Evolutionary conservation across 2,113 vertebrate species (phyloP), one percentile per base, ranked within the genome.

Genomic region (Cebidichthys violaceus): DNA sequence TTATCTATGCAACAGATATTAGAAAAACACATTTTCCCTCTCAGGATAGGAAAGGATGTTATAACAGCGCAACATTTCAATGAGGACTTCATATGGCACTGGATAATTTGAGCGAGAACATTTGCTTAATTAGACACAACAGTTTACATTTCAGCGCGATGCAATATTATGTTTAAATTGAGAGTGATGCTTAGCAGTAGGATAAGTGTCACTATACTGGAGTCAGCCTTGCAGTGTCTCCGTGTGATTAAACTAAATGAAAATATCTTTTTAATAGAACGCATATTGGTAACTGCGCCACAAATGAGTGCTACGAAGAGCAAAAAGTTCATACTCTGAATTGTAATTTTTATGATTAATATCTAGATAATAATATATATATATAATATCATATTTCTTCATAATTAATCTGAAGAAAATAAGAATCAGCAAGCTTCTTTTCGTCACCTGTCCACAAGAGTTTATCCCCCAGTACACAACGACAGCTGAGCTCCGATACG

Each of bases 1-100:
- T 96, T 90, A 95, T 95, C 96, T 95, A 68, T 43, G 69, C 76
- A 77, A 68, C 29, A 80, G 57, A 75, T 85, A 86, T 85, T 84
- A 85, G 77, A 76, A 67, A 54, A 72, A 54, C 70, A 50, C 13
- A n/a, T 96, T 76, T 95, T 94, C 92, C 95, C 96, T 95, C 95
- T 95, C 94, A 93, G 92, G 93, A 94, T 59, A 95, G 61, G 93
- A 94, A 29, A 95, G 61, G 52, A 65, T 59, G 45, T 62, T 82
- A 57, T 60, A 54, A 60, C 55, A 41, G 79, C 9, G n/a, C 54
- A 47, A 45, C 59, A 61, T 62, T 83, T 66, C 67, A 60, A 41
- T 29, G 31, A 81, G 20, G 41, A 60, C 72, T 52, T 84, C 35
- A 67, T 24, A 54, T 61, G 41, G 73, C 47, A 31, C 4, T 4